phyloP scores from a whole-genome alignment of 2,888 invertebrate genomes.

The Myathropa florea region DNA sequence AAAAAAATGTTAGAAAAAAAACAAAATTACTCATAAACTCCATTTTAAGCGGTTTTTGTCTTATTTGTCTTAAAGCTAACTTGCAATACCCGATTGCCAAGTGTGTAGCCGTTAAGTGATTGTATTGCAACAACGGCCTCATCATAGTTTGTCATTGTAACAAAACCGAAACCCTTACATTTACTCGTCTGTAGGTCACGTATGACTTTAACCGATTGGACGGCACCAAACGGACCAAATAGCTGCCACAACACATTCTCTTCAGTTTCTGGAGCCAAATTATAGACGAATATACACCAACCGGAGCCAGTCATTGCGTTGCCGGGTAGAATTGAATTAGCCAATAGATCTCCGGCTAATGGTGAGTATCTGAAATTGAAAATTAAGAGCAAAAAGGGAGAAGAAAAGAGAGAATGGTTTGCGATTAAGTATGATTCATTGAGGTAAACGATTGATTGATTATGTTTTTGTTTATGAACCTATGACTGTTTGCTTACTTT shows the following conservation, averaged over 20 bases:
- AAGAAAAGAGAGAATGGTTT: background rate
- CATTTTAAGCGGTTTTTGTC: constrained; percentile 84
- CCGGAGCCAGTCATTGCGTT: constrained; percentile 93
- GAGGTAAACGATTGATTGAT: background rate
- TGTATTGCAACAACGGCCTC: constrained; percentile 98
- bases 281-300: constrained; percentile 93
- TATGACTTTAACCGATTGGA: constrained; percentile 98
- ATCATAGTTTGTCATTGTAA: constrained; percentile 99
- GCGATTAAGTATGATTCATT: background rate
- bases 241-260: constrained; percentile 98
- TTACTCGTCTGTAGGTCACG: constrained; percentile 97
- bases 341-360: constrained; percentile 90
- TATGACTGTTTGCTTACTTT: background rate
- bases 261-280: constrained; percentile 96
- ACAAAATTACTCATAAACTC: constrained; percentile 69
- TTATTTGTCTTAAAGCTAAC: constrained; percentile 98
- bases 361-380: constrained; percentile 84
- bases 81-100: constrained; percentile 97
- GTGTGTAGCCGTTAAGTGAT: constrained; percentile 96
- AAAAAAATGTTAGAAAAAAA: constrained; percentile 4
- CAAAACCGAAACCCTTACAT: constrained; percentile 99
- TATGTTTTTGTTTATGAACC: background rate
- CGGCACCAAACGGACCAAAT: constrained; percentile 98
- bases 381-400: constrained; percentile 16
- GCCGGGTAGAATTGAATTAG: constrained; percentile 90